Percentiles rank a stretch among this genome's conserved stretches.
Conservation (phyloP, 2,797 vertebrate genomes). For the Acanthurus tractus region DNA sequence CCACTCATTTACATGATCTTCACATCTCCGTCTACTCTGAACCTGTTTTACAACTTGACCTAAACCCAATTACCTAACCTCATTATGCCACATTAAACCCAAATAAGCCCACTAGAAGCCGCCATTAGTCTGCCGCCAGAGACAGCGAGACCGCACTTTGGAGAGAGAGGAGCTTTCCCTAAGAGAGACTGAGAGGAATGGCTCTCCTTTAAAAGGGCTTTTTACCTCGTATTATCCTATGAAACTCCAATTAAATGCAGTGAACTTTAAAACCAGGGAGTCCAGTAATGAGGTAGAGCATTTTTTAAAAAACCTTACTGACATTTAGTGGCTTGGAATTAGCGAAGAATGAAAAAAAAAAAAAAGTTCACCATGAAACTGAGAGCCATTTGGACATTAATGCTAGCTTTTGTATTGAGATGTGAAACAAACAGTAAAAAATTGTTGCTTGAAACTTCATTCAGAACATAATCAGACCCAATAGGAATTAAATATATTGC, state of each 20-base stretch:
- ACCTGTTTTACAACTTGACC: constrained; percentile 88
- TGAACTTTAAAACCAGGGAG: constrained; percentile 85
- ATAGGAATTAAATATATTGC: not conserved
- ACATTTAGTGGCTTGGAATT: constrained; percentile 65
- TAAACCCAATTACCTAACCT: constrained; percentile 87
- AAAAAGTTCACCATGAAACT: constrained; percentile 54
- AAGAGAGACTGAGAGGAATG: constrained; percentile 79
- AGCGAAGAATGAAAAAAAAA: constrained; percentile 34
- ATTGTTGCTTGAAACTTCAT: constrained; percentile 1
- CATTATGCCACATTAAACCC: constrained; percentile 89
- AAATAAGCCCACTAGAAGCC: constrained; percentile 85
- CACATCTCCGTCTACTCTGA: constrained; percentile 80
- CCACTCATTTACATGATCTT: constrained; percentile 83
- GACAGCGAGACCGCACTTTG: constrained; percentile 79
- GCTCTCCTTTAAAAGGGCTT: constrained; percentile 79
- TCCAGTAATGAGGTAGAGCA: constrained; percentile 75
- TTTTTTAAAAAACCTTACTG: constrained; percentile 68
- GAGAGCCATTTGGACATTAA: constrained; percentile 27
- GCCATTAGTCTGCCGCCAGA: constrained; percentile 83
- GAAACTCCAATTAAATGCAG: constrained; percentile 86
- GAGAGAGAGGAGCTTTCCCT: constrained; percentile 74
- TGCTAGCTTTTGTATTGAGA: constrained; percentile 20
- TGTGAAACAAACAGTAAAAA: constrained; percentile 15
- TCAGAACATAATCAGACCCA: constrained; percentile 1
- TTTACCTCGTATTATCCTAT: constrained; percentile 85